These are phyloP conservation scores for Molossus alvarezi DNA, from an alignment of 2,797 vertebrate species.

Conservation along the genomic window DNA sequence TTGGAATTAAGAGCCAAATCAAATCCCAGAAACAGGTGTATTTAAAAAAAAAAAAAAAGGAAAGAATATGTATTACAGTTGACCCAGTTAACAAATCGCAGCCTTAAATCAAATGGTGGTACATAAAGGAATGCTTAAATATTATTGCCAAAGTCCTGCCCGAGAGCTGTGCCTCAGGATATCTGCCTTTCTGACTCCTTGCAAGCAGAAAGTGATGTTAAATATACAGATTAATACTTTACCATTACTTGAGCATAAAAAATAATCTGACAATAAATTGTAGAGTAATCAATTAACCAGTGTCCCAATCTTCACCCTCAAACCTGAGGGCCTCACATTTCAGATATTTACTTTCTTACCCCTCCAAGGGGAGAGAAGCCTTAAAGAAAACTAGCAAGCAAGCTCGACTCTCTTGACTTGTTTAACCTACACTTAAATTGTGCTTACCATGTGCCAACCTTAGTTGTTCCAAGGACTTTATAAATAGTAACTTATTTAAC, in stretches of 20 bases:
- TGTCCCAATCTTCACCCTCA: background rate
- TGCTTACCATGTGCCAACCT: background rate
- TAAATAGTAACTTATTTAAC: constrained; percentile 20
- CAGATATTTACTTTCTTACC: background rate
- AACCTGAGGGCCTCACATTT: constrained; percentile 23
- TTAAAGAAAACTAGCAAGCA: constrained; percentile 25
- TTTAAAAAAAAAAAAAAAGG: constrained; percentile 85
- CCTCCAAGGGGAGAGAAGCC: background rate
- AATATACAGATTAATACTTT: background rate
- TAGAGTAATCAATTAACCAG: background rate
- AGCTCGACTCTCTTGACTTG: background rate
- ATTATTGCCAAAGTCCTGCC: constrained; percentile 48
- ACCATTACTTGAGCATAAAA: background rate
- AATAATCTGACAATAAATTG: background rate
- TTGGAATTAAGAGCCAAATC: constrained; percentile 84
- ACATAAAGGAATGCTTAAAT: constrained; percentile 71
- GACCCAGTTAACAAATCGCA: constrained; percentile 83
- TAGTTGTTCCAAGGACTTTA: background rate
- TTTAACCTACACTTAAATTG: background rate
- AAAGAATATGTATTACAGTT: constrained; percentile 77
- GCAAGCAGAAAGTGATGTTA: background rate
- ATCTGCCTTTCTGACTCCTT: constrained; percentile 65
- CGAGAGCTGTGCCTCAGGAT: constrained; percentile 59
- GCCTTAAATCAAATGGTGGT: constrained; percentile 72
- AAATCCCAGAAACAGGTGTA: constrained; percentile 86